Conservation (phyloP, 2,888 invertebrate species). For the Stegophylla sp. region DNA sequence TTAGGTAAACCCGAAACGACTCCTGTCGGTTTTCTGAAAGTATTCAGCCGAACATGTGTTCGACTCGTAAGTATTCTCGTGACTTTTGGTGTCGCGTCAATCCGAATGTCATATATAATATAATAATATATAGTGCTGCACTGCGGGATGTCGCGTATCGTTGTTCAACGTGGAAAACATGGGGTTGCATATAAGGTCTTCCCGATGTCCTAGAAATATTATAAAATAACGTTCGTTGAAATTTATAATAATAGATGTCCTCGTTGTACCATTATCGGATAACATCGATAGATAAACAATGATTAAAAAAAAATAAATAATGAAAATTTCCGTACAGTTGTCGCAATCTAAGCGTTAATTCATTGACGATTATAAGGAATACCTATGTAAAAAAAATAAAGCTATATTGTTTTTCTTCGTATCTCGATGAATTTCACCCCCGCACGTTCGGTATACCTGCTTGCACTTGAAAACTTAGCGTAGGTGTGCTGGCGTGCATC, state of each 20-base stretch:
- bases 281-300: neutral
- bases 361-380: too few species aligned
- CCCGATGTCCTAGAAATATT: constrained; percentile 23
- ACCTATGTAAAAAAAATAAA: too few species aligned
- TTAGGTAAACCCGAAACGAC: too few species aligned
- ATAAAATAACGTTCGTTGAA: neutral
- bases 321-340: neutral
- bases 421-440: too few species aligned
- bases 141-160: neutral
- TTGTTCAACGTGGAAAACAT: constrained; percentile 2
- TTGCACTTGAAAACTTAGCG: too few species aligned
- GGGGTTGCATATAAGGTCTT: constrained; percentile 37
- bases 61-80: neutral
- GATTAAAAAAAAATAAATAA: neutral
- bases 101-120: neutral
- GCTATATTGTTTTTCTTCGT: too few species aligned
- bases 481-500: too few species aligned
- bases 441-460: too few species aligned
- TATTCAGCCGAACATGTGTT: too few species aligned
- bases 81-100: neutral
- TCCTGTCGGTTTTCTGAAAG: too few species aligned
- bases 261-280: neutral
- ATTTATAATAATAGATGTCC: neutral
- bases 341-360: too few species aligned
- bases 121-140: neutral